Evolutionary conservation across 2,888 invertebrate genomes (phyloP).

Genomic region (Eumacrocentrus americanus): DNA sequence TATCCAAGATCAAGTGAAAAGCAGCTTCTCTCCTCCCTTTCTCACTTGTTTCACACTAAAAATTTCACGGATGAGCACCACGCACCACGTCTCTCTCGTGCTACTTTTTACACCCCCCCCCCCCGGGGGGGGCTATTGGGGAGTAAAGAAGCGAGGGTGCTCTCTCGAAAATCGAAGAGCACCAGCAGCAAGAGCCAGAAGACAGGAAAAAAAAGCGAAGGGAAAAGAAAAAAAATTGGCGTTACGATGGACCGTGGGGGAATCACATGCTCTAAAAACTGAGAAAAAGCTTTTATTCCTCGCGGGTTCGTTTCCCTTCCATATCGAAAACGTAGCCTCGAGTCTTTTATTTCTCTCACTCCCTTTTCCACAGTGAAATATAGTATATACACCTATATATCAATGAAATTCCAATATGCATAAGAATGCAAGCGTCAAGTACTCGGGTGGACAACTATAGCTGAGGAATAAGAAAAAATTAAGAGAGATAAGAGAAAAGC

Average conservation of each 20-base stretch:
- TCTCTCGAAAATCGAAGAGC: constrained; percentile 17
- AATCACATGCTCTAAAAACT: neutral
- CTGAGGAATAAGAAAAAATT: too few relatives aligned
- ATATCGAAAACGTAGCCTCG: neutral
- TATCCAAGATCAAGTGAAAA: too few relatives aligned
- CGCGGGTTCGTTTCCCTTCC: too few relatives aligned
- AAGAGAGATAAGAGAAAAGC: too few relatives aligned
- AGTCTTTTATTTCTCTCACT: neutral
- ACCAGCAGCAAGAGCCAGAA: constrained; percentile 8
- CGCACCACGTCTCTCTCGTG: neutral
- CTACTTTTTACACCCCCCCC: neutral
- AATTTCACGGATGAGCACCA: too few relatives aligned
- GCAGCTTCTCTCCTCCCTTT: too few relatives aligned
- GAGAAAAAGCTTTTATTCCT: neutral
- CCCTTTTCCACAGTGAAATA: too few relatives aligned
- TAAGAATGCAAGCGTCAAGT: neutral
- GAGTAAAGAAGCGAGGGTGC: constrained; percentile 1
- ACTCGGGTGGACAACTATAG: too few relatives aligned
- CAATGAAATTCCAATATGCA: neutral
- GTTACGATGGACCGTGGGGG: neutral
- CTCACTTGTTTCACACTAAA: neutral
- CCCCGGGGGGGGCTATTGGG: neutral
- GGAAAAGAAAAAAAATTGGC: neutral
- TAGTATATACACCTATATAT: neutral
- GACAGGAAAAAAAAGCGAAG: too few relatives aligned